A percentile compares a stretch with the other conserved stretches of the same genome.
Evolutionary conservation across 2,888 invertebrate species (phyloP).

Genomic region (Tipula confusa): DNA sequence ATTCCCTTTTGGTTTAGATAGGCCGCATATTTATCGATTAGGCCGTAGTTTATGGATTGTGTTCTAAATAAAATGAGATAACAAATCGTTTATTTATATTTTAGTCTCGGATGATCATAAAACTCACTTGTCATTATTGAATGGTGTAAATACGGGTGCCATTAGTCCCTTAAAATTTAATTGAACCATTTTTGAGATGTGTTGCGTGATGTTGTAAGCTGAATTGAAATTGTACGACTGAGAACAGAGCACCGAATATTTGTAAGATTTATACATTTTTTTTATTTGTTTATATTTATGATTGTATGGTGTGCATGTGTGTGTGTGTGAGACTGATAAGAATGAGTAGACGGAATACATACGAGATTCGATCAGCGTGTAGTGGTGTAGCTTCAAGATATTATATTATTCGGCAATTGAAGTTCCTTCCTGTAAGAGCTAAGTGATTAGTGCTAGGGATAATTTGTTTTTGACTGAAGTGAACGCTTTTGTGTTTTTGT

Average conservation of each 20-base stretch:
- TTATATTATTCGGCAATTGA: background rate
- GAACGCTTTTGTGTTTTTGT: background rate
- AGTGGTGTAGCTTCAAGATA: background rate
- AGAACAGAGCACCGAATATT: background rate
- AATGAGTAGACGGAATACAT: background rate
- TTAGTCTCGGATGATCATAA: too few species aligned
- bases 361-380: background rate
- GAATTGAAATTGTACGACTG: background rate
- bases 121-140: constrained; percentile 56
- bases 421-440: background rate
- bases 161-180: constrained; percentile 61
- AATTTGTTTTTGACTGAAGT: background rate
- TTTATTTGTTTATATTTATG: background rate
- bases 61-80: constrained; percentile 41
- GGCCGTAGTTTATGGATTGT: constrained; percentile 52
- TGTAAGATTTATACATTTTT: background rate
- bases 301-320: too few species aligned
- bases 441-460: background rate
- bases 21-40: constrained; percentile 61
- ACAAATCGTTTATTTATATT: too few species aligned
- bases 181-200: background rate
- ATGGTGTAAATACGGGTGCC: constrained; percentile 68
- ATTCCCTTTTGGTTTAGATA: constrained; percentile 59
- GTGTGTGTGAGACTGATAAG: background rate
- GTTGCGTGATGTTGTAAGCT: background rate